Evolutionary conservation across 2,113 vertebrate genomes (phyloP).

Genomic region (Trichechus manatus): DNA sequence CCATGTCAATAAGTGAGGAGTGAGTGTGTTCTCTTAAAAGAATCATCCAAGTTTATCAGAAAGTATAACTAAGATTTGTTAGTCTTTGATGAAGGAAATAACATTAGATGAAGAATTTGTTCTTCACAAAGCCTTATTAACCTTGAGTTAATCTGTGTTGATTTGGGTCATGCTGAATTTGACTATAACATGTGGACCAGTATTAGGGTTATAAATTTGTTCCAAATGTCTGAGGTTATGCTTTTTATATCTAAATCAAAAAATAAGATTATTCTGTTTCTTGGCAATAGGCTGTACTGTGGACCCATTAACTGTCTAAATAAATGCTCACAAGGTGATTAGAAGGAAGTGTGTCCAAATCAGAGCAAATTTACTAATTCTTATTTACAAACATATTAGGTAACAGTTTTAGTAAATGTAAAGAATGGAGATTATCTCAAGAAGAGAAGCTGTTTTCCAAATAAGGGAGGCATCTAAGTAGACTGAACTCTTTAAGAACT

Average conservation of each 20-base stretch:
- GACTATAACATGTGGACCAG: neutral
- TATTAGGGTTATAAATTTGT: neutral
- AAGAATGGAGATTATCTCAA: neutral
- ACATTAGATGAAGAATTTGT: neutral
- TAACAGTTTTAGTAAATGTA: neutral
- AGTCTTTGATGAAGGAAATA: conserved; percentile 42
- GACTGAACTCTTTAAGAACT: neutral
- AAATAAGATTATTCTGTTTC: neutral
- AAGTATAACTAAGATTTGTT: neutral
- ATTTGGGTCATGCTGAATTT: neutral
- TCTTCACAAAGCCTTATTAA: neutral
- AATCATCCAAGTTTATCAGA: neutral
- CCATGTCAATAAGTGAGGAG: no score
- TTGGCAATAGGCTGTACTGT: neutral
- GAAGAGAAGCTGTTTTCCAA: neutral
- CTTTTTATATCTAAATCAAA: neutral
- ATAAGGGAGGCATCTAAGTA: neutral
- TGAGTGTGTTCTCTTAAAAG: neutral
- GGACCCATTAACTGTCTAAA: neutral
- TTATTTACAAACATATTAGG: neutral
- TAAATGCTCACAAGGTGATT: neutral
- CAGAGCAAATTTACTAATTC: neutral
- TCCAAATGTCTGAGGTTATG: neutral
- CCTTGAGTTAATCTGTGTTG: neutral
- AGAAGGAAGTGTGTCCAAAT: neutral